phyloP scores from a whole-genome alignment of 2,113 vertebrate genomes.

The Struthio camelus region DNA sequence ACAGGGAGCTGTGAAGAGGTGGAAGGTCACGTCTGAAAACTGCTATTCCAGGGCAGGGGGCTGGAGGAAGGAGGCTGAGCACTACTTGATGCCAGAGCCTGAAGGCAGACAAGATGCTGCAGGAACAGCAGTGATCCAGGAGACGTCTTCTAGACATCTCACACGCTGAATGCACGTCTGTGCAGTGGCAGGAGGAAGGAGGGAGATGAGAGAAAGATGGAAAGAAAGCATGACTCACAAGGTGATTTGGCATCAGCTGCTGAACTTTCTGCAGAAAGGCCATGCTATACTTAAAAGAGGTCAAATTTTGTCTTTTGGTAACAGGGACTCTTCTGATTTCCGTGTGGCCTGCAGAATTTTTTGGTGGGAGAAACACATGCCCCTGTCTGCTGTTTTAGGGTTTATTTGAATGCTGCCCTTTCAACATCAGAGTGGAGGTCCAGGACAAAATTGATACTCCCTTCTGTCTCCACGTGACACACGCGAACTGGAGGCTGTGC shows the following conservation, averaged over 20 bases:
- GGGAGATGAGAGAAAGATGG: background rate
- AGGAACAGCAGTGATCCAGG: background rate
- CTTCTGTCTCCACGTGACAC: background rate
- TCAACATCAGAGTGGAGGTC: background rate
- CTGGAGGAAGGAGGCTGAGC: background rate
- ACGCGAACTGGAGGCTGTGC: fast-evolving
- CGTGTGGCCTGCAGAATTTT: background rate
- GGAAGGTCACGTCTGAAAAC: background rate
- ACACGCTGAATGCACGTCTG: background rate
- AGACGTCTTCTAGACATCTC: background rate
- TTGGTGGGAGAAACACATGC: background rate
- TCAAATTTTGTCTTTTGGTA: background rate
- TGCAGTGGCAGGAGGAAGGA: background rate
- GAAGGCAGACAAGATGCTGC: slow-evolving; percentile 17
- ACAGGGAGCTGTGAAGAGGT: background rate
- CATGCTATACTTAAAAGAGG: background rate
- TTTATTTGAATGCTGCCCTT: background rate
- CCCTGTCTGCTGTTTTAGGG: background rate
- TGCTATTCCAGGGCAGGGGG: background rate
- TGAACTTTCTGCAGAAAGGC: background rate
- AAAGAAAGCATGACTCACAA: background rate
- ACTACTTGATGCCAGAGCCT: background rate
- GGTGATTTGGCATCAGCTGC: background rate
- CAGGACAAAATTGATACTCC: background rate
- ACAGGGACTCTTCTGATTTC: background rate